These are phyloP conservation scores for Corythornis cristatus DNA, from an alignment of 2,113 vertebrate species.

Conservation along the genomic window DNA sequence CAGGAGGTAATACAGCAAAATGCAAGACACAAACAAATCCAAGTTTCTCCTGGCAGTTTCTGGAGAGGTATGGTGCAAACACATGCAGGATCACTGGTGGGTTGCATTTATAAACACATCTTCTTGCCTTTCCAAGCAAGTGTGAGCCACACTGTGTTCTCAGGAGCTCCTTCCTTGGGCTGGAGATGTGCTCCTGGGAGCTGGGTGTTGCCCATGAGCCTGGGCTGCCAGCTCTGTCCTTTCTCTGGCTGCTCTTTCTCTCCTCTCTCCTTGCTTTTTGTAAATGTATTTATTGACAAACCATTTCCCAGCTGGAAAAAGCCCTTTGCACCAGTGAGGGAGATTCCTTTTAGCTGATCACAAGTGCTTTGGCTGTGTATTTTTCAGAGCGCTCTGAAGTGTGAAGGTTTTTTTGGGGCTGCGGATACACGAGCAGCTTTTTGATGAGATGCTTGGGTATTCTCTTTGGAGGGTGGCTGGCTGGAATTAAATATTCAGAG, in stretches of 20 bases:
- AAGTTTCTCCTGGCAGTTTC: background rate
- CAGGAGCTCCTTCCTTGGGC: background rate
- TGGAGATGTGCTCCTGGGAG: background rate
- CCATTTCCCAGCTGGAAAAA: slow-evolving; percentile 8
- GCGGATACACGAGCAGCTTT: background rate
- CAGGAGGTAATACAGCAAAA: background rate
- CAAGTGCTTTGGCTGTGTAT: background rate
- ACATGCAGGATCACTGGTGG: background rate
- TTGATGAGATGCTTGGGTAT: slow-evolving; percentile 16
- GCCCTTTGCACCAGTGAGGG: background rate
- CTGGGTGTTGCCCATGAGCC: background rate
- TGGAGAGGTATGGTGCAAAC: background rate
- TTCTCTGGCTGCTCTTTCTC: background rate
- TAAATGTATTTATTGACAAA: slow-evolving; percentile 17
- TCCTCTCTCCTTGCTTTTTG: background rate
- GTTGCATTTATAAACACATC: background rate
- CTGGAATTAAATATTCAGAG: background rate
- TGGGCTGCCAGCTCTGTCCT: background rate
- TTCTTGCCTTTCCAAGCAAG: background rate
- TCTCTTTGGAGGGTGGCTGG: background rate
- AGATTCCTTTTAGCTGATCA: slow-evolving; percentile 3
- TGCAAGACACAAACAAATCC: background rate
- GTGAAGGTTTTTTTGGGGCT: slow-evolving; percentile 23
- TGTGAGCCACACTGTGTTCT: background rate
- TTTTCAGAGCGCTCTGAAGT: slow-evolving; percentile 49